These are phyloP conservation scores for Diachasma alloeum DNA, from an alignment of 1,140 invertebrate species.

Conservation along the genomic window DNA sequence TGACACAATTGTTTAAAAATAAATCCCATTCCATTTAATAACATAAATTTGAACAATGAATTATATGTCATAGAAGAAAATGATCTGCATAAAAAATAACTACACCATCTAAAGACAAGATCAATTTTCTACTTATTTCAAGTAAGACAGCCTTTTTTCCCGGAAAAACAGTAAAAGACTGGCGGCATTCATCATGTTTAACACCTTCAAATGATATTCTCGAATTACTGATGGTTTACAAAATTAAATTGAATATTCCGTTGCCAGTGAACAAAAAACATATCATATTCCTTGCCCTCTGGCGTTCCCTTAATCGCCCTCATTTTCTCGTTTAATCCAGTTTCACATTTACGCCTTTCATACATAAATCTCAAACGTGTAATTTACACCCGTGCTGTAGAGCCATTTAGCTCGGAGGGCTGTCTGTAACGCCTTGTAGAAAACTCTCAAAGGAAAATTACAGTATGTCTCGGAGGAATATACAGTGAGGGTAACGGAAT, in stretches of 20 bases:
- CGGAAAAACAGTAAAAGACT: too few relatives aligned
- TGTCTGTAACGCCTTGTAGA: constrained; percentile 16
- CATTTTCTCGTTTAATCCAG: constrained; percentile 9
- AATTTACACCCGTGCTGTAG: constrained; percentile 23
- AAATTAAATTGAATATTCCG: neutral
- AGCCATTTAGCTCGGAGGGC: constrained; percentile 21
- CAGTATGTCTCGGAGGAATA: neutral
- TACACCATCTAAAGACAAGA: too few relatives aligned
- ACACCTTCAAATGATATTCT: too few relatives aligned
- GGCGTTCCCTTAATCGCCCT: neutral
- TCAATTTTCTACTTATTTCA: too few relatives aligned
- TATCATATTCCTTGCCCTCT: neutral
- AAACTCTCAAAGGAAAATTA: constrained; percentile 22
- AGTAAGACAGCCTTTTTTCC: too few relatives aligned
- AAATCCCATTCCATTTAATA: too few relatives aligned
- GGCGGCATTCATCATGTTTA: too few relatives aligned
- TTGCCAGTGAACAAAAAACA: neutral
- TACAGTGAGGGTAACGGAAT: neutral
- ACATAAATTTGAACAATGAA: too few relatives aligned
- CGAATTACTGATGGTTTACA: too few relatives aligned
- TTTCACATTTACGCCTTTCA: neutral
- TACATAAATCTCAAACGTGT: constrained; percentile 25
- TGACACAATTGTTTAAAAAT: too few relatives aligned
- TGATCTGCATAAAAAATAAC: too few relatives aligned
- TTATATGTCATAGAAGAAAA: too few relatives aligned